A percentile compares a stretch with the other conserved stretches of the same genome.
Evolutionary conservation across 30 jellyfish, hydroid and myxozoan genomes (phyloP).

Genomic region (Phacellophora camtschatica): DNA sequence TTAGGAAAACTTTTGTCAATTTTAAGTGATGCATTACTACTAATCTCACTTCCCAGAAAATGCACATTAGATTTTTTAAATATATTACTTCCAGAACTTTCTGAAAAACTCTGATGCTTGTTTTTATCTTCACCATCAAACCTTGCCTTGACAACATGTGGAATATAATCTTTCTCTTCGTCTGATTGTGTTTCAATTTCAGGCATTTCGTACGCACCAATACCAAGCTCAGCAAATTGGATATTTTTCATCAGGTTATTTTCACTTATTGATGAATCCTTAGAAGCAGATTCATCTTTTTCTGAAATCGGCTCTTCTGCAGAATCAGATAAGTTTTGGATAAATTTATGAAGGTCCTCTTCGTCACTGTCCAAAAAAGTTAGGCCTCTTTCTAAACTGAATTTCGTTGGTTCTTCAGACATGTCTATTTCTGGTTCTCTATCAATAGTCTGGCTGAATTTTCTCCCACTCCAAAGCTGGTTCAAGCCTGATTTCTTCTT

Average conservation of each 20-base stretch:
- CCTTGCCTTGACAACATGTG: conserved; percentile 30
- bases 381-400: neutral
- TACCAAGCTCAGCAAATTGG: conserved; percentile 66
- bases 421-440: conserved; percentile 84
- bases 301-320: conserved; percentile 22
- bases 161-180: conserved; percentile 68
- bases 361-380: conserved; percentile 87
- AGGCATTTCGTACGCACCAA: conserved; percentile 15
- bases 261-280: conserved; percentile 36
- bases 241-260: conserved; percentile 71
- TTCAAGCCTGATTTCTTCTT: conserved; percentile 81
- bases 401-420: conserved; percentile 50
- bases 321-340: conserved; percentile 48
- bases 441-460: conserved; percentile 68
- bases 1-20: too few species aligned
- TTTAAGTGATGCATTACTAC: too few species aligned
- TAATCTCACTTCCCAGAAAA: conserved; percentile 30
- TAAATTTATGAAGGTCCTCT: conserved; percentile 66
- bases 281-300: neutral
- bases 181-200: conserved; percentile 25
- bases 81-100: conserved; percentile 11
- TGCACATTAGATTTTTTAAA: conserved; percentile 21
- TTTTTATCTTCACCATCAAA: conserved; percentile 5
- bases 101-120: neutral
- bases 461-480: conserved; percentile 87